Evolutionary conservation across 1,140 invertebrate species (phyloP), one percentile per base, ranked within the genome.

Genomic region (Medauroidea extradentata): DNA sequence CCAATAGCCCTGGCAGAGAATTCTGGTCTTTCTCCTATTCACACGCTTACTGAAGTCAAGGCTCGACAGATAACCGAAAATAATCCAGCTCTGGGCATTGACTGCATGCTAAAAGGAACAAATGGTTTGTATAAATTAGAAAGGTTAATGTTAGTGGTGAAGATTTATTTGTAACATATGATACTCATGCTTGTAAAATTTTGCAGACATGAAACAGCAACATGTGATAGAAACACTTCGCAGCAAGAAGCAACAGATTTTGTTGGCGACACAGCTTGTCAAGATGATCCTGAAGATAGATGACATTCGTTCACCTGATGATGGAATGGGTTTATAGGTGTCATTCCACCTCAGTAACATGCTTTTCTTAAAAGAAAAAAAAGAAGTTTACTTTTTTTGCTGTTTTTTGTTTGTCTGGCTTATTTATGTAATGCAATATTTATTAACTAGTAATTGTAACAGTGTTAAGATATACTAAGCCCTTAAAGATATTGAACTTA

Each of bases 201-300:
- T 79, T 83, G 55, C 71, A 90, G 94, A 99, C 77, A 99, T 99
- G 98, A 93, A 93, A 74, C 81, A 81, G 29, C 90, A 98, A 75
- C 90, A 96, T 73, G 96, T 99, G 7, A 91, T 99, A 53, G 98
- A 99, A 79, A 97, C 97, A 0, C 78, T 99, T 18, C 90, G 92
- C 70, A 94, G 94, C 39, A 99, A 99, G 83, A 94, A 93, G 65
- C 96, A 99, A 71, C 98, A 99, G 78, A 93, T 99, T 19, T 79
- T 96, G 21, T 78, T 99, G 53, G 96, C 98, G 1, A 98, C 97
- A 0, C 93, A 98, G 72, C 81, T 99, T 23, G 96, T 99, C 7
- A 97, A 98, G 76, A 99, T 99, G 97, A 99, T 99, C 63, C 81
- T 99, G 42, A 99, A 99, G 78, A 99, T 99, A 60, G 98, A 99